Evolutionary conservation across 2,113 vertebrate species (phyloP).

Genomic region (Perccottus glenii): DNA sequence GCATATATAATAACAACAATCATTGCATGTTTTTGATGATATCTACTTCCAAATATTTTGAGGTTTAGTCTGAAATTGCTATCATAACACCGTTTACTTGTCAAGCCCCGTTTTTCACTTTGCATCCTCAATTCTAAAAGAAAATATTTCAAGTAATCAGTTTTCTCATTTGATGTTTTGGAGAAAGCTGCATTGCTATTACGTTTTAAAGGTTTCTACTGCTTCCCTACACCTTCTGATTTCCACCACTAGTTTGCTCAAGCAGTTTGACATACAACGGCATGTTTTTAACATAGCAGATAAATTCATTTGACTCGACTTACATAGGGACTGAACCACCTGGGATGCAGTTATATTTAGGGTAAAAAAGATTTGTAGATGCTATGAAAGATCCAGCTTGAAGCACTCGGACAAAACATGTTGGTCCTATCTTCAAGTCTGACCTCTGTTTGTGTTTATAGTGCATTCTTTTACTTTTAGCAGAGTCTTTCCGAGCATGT

Average conservation of each 20-base stretch:
- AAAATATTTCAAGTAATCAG: conserved; percentile 4
- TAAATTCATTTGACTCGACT: conserved; percentile 9
- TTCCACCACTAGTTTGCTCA: conserved; percentile 19
- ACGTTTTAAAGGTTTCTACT: conserved; percentile 8
- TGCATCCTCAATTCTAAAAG: not conserved
- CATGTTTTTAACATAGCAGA: conserved; percentile 22
- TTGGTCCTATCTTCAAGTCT: not conserved
- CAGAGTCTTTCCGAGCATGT: conserved; percentile 23
- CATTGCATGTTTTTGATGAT: not conserved
- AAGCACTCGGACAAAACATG: not conserved
- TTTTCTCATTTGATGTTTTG: conserved; percentile 6
- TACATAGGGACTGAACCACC: not conserved
- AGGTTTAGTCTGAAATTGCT: conserved; percentile 4
- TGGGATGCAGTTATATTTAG: not conserved
- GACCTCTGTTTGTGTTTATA: not conserved
- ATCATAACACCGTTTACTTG: not conserved
- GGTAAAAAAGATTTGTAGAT: not conserved
- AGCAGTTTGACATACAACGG: not conserved
- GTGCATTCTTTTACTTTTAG: no score
- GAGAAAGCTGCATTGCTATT: conserved; percentile 9
- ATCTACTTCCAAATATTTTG: not conserved
- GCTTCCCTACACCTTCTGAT: not conserved
- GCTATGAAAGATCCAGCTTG: not conserved
- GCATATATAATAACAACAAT: not conserved
- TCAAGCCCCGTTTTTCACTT: not conserved